A percentile compares a stretch with the other conserved stretches of the same genome.
phyloP scores from a whole-genome alignment of 2,113 vertebrate genomes.

The Indri indri region DNA sequence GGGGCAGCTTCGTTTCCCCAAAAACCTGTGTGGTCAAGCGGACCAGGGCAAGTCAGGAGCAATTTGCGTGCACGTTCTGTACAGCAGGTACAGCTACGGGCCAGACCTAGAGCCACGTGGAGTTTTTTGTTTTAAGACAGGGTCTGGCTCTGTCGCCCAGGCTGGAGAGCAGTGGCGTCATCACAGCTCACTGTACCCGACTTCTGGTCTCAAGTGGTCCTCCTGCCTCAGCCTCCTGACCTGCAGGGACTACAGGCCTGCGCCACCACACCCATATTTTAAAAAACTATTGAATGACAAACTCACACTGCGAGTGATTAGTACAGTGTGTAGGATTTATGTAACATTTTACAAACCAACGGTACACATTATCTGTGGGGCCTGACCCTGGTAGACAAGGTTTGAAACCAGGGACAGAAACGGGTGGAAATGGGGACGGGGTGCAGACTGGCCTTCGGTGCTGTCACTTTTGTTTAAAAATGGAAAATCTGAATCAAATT shows the following conservation, averaged over 20 bases:
- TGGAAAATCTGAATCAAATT: background rate
- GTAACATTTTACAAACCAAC: background rate
- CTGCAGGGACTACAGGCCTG: no score
- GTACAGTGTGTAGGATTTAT: background rate
- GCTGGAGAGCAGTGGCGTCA: no score
- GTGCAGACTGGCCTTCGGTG: fast-evolving
- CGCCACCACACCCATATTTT: no score
- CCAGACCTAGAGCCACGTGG: background rate
- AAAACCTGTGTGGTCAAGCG: background rate
- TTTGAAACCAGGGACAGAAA: background rate
- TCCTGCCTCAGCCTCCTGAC: no score
- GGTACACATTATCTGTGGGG: background rate
- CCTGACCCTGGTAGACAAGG: background rate
- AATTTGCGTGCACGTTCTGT: background rate
- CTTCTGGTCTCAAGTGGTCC: no score
- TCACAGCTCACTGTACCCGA: no score
- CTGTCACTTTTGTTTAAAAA: background rate
- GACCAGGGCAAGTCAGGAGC: no score
- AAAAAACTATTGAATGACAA: background rate
- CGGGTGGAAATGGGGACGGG: no score
- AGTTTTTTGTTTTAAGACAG: no score
- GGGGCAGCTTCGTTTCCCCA: background rate
- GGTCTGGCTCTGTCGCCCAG: no score
- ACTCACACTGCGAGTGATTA: background rate
- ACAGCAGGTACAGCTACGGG: background rate